Evolutionary conservation across 1,140 invertebrate genomes (phyloP), one percentile per base, ranked within the genome.

Genomic region (Drosophila chauvacae): DNA sequence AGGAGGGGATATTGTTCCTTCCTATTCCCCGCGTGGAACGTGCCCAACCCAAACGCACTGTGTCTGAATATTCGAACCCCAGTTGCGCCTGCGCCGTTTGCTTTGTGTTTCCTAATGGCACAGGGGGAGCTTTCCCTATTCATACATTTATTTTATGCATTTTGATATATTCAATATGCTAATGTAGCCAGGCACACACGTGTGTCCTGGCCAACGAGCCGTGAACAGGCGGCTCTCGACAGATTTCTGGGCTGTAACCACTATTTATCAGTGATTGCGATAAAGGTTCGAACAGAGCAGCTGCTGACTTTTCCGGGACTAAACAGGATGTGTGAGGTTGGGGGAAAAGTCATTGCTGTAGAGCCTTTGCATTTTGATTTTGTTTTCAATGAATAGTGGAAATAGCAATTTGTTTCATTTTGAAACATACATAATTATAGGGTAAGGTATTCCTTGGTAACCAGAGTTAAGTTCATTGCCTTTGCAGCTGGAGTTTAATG

Each of bases 131-230:
- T 88, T 88, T 87, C 80, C 63, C 16, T 30, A 23, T 39, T 20
- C 16, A 23, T 55, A 18, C 28, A 11, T 4, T 23, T n/a, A 39
- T 56, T 23, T 39, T 60, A 48, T 73, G 20, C 37, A 44, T 50
- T 30, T 35, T 39, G 14, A 30, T 39, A 23, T 47, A 45, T 30
- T 56, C 20, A 50, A 53, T 75, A 80, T 85, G 81, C 68, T 73
- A 85, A 85, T 84, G 41, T 13, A 26, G 28, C 23, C 3, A 14
- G 42, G 47, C 62, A 74, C 84, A 60, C 63, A 80, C 84, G 82
- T 81, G 82, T 78, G 84, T 84, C 57, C 71, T 68, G 69, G 35
- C 73, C 85, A 87, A 72, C 80, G 82, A 80, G 77, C 84, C 80
- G 80, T 88, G 70, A 88, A 84, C 77, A 83, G 63, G 50, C 55